Evolutionary conservation across 2,113 vertebrate genomes (phyloP), one percentile per base, ranked within the genome.

Genomic region (Phrynosoma platyrhinos): DNA sequence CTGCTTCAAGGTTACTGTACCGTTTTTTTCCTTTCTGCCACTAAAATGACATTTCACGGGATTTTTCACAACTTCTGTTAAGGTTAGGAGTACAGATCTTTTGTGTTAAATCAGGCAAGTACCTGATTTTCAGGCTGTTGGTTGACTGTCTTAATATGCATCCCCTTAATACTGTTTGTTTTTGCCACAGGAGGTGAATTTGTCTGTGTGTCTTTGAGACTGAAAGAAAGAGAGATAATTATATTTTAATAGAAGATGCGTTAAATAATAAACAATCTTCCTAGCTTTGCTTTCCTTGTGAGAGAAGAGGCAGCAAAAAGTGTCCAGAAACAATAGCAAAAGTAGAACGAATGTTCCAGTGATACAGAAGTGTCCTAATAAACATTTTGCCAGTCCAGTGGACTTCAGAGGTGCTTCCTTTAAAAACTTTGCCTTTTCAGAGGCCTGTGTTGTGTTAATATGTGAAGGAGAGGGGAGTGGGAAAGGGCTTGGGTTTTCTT

Each of bases 41-140:
- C 3, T 32, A 68, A 47, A 88, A 87, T 18, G 84, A 23, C 90
- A 94, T 88, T 91, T 95, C 91, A 93, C 88, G 89, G 87, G 14
- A 58, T 81, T 94, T 36, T 94, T 94, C 93, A 12, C 91, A 88
- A 90, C 85, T 93, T 93, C 91, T 91, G 82, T 68, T 87, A 84
- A 47, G 85, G 90, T 89, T 94, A 68, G 87, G 93, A 93, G 88
- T 90, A 92, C 94, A 95, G 93, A 91, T 92, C 92, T 94, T 47
- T 93, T 93, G 96, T 96, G 94, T 93, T 95, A 95, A 95, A 94
- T 71, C 87, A 93, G 94, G 94, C 92, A 87, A 84, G 88, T 93
- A 94, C 95, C 94, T 96, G 91, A 87, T 96, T 85, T 94, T 87
- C 3, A 55, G 89, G 87, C 91, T 90, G 0, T 89, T 87, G 27